Base-by-base conservation (phyloP, 2,113 vertebrate species). In the Triplophysa siluroides region DNA sequence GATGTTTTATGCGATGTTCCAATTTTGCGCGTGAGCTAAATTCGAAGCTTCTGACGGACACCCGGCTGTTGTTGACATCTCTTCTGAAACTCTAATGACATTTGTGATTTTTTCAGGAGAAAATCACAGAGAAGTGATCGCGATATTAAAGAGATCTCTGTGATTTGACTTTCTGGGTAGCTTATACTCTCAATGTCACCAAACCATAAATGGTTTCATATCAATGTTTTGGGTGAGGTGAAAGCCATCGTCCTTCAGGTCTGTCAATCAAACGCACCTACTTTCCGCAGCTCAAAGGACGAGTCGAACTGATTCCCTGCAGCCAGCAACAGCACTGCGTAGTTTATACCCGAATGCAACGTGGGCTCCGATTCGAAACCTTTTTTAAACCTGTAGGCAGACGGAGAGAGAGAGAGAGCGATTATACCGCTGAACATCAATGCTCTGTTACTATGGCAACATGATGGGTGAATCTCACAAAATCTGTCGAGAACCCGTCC, bases 241-340 rank as follows among this genome's bases (percentile, higher is more conserved):
- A 12, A 50, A 52, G 45, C 14, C 11, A 3, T 24, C 3, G 9
- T 3, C 10, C 21, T 26, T 6, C 24, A 76, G 8, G 13, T 38
- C 60, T 1, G 58, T 62, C 38, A 11, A 18, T 62, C 56, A 43
- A 85, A 94, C 93, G 94, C 93, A 99, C 98, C 98, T 85, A 98
- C 96, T 98, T 99, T 99, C 76, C 97, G 96, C 50, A 99, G 96
- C 88, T 99, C 98, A 83, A 98, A 97, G 3, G 97, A 99, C n/a
- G 94, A 92, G 88, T 99, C 97, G 86, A 99, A 99, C 91, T 96
- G 93, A 86, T 99, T 95, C 78, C 97, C 98, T 43, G 96, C 94
- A 33, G 98, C 96, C 91, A 99, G 89, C 50, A 99, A 95, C 0
- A 99, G 95, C 47, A 98, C 96, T 0, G 98, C 97, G 52, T 98